These are phyloP conservation scores for Hylyphantes graminicola DNA, from an alignment of 1,140 invertebrate species.

Conservation along the genomic window DNA sequence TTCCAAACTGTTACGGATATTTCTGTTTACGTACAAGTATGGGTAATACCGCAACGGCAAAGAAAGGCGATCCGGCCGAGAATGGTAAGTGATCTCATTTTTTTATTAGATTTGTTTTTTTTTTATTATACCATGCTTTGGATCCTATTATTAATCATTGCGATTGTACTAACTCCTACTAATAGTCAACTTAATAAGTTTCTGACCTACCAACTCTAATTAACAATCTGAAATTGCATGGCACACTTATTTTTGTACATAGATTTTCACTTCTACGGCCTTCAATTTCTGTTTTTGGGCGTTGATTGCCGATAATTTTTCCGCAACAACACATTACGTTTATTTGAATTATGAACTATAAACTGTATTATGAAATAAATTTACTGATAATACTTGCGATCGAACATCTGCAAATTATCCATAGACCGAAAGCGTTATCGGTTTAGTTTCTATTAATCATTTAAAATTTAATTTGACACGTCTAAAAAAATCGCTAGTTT, in stretches of 20 bases:
- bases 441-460: too few relatives aligned
- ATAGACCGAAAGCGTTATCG: too few relatives aligned
- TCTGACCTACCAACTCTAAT: constrained; percentile 8
- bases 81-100: constrained; percentile 73
- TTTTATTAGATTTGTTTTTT: not conserved
- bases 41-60: constrained; percentile 95
- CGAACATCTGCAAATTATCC: too few relatives aligned
- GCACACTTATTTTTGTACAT: constrained; percentile 13
- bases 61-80: constrained; percentile 96
- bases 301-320: too few relatives aligned
- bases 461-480: too few relatives aligned
- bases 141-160: not conserved
- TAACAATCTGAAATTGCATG: constrained; percentile 43
- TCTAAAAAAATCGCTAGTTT: too few relatives aligned
- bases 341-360: too few relatives aligned
- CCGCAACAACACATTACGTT: too few relatives aligned
- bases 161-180: constrained; percentile 45
- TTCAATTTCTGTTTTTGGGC: constrained; percentile 13
- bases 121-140: constrained; percentile 1
- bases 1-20: constrained; percentile 44
- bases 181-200: constrained; percentile 31
- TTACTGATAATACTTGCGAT: too few relatives aligned
- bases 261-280: constrained; percentile 18
- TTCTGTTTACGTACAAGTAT: constrained; percentile 70
- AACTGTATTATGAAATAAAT: too few relatives aligned